Evolutionary conservation across 2,888 invertebrate genomes (phyloP).

Genomic region (Theretra japonica): DNA sequence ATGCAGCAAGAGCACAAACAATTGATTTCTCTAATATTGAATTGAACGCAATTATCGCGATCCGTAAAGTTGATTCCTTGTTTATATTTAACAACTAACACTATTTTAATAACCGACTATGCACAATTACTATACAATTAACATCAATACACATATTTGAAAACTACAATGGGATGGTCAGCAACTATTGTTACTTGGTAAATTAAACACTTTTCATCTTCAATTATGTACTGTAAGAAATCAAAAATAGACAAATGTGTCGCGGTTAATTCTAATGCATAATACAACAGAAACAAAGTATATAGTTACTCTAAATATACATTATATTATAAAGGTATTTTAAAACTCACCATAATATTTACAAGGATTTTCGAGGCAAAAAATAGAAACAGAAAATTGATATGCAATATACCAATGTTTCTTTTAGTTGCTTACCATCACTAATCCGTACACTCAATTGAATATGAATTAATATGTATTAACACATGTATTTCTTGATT

Average conservation of each 20-base stretch:
- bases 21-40: neutral
- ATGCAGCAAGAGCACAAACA: neutral
- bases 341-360: neutral
- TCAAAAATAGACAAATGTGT: too few relatives aligned
- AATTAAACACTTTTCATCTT: too few relatives aligned
- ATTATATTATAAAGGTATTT: too few relatives aligned
- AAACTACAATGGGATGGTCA: neutral
- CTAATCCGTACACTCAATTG: neutral
- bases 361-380: neutral
- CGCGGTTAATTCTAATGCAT: too few relatives aligned
- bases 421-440: conserved; percentile 2
- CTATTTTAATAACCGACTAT: neutral
- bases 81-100: conserved; percentile 1
- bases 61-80: too few relatives aligned
- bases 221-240: too few relatives aligned
- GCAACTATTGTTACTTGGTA: neutral
- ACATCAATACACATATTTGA: neutral
- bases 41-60: neutral
- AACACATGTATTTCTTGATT: neutral
- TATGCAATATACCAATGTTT: neutral
- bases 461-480: neutral
- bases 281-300: too few relatives aligned
- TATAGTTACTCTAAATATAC: too few relatives aligned
- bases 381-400: neutral
- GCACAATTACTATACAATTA: neutral